Evolutionary conservation across 2,888 invertebrate species (phyloP), one percentile per base, ranked within the genome.

Genomic region (Metacarcinus magister): DNA sequence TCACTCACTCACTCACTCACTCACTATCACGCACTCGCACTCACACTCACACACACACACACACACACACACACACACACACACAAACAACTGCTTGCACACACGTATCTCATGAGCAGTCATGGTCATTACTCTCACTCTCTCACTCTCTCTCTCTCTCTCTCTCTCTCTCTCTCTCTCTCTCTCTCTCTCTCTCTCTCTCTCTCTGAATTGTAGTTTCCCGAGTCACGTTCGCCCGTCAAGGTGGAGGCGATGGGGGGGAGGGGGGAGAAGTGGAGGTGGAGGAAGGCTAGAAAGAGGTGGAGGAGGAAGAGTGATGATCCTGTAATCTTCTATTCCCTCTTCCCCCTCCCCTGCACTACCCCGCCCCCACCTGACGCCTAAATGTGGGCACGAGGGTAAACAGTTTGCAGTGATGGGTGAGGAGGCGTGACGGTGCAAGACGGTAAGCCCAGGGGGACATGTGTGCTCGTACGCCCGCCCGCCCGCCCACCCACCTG

Each of bases 351-450:
- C 67, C n/a, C 23, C n/a, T n/a, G 3, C 67, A n/a, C 67, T 8
- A 23, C 67, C n/a, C 3, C 67, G n/a, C 67, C 67, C n/a, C 2
- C 16, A 54, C 2, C 2, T 54, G 54, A 54, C 54, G 54, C 67
- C 67, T 67, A 67, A 5, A 67, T n/a, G 67, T 67, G 67, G 67
- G 67, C 67, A 67, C n/a, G 4, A 23, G 67, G 67, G n/a, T 67
- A 23, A 67, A 67, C 67, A 67, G 67, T 67, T n/a, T n/a, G 67
- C 67, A 67, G 67, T 67, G 67, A 67, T 67, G 67, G 67, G 67
- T n/a, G 67, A 67, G n/a, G n/a, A 23, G 67, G n/a, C 67, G 67
- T 67, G 67, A 67, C 67, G 13, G 19, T 67, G 60, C 60, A 67
- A 19, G 19, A 67, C 8, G 60, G 60, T 19, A 67, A 23, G 60